Conservation (phyloP, 2,888 invertebrate genomes). For the Autographa pulchrina region DNA sequence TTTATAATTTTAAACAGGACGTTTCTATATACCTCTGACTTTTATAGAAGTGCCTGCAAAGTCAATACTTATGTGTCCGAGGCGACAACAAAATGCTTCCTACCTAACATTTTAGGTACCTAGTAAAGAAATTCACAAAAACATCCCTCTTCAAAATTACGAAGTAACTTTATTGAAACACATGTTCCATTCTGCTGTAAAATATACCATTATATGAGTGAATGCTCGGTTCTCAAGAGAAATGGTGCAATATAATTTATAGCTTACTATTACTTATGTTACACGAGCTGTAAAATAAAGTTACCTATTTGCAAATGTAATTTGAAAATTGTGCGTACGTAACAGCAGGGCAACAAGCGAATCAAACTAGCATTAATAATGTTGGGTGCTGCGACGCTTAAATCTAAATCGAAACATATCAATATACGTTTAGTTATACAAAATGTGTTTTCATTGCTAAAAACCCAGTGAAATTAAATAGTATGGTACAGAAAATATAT, state of each 20-base stretch:
- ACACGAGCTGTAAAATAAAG: conserved; percentile 33
- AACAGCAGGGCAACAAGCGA: conserved; percentile 15
- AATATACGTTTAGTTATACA: conserved; percentile 33
- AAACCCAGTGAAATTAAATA: too few species aligned
- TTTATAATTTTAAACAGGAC: too few species aligned
- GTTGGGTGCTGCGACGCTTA: conserved; percentile 10
- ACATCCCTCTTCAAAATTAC: neutral
- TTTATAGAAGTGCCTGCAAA: neutral
- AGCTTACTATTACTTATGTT: conserved; percentile 16
- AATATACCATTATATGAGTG: conserved; percentile 7
- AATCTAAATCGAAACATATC: conserved; percentile 28
- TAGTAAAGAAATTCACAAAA: neutral
- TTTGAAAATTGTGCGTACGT: conserved; percentile 31
- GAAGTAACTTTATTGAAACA: conserved; percentile 1
- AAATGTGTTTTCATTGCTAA: conserved; percentile 29
- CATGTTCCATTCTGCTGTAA: neutral
- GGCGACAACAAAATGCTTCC: neutral
- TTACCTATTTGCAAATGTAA: conserved; percentile 43
- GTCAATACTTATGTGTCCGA: neutral
- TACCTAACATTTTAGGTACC: too few species aligned
- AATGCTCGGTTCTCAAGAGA: conserved; percentile 11
- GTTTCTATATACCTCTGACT: neutral
- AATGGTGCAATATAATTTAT: conserved; percentile 31
- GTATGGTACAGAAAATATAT: too few species aligned
- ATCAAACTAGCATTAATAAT: conserved; percentile 13